These are phyloP conservation scores for Gandaritis pyraliata DNA, from an alignment of 2,888 invertebrate genomes.

Conservation along the genomic window DNA sequence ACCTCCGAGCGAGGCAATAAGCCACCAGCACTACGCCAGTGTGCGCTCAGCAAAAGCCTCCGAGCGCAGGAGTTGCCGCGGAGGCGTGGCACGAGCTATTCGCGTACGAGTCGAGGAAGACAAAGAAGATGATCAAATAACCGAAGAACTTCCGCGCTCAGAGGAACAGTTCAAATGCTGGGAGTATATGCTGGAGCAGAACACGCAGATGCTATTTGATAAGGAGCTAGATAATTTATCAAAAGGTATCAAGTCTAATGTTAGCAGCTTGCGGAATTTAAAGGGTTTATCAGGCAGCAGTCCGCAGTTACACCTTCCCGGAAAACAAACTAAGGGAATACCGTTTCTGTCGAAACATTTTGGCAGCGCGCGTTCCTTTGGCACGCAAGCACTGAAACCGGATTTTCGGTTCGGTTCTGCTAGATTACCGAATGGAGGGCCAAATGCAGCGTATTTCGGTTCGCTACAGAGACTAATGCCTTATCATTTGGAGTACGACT, in stretches of 20 bases:
- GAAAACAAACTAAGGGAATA: constrained; percentile 70
- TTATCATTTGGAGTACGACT: constrained; percentile 91
- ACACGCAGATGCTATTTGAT: constrained; percentile 94
- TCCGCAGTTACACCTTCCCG: constrained; percentile 85
- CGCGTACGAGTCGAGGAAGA: constrained; percentile 87
- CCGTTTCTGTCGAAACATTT: constrained; percentile 90
- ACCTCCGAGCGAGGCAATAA: constrained; percentile 71
- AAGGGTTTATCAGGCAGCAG: constrained; percentile 88
- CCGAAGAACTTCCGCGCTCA: constrained; percentile 80
- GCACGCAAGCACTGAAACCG: constrained; percentile 85
- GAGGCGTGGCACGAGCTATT: constrained; percentile 86
- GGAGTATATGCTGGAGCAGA: constrained; percentile 97
- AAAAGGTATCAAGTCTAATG: constrained; percentile 84
- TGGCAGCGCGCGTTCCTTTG: constrained; percentile 92
- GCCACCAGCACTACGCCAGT: constrained; percentile 80
- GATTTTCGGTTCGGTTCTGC: constrained; percentile 85
- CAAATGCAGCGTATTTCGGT: constrained; percentile 94
- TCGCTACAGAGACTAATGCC: constrained; percentile 93
- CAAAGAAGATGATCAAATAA: constrained; percentile 76
- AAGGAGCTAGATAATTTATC: constrained; percentile 93
- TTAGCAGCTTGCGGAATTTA: constrained; percentile 80
- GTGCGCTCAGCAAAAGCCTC: constrained; percentile 75
- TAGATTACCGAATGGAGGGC: constrained; percentile 88
- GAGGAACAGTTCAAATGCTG: constrained; percentile 96
- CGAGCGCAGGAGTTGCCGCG: constrained; percentile 83